phyloP scores from a whole-genome alignment of 2,797 vertebrate genomes.

The Macropodus opercularis region DNA sequence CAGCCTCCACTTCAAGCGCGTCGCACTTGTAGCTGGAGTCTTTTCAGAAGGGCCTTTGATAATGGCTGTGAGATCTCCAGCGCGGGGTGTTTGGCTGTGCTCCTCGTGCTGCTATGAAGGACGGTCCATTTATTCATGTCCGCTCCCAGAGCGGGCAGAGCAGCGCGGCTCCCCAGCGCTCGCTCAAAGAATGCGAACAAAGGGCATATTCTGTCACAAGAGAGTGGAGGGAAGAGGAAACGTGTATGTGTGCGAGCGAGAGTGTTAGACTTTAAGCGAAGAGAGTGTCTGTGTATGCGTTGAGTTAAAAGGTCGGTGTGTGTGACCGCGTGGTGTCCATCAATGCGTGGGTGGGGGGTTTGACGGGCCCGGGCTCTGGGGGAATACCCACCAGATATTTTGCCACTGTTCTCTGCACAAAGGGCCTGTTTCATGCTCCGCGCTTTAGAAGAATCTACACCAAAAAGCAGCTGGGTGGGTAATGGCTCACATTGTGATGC shows the following conservation, averaged over 20 bases:
- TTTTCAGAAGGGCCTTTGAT: constrained; percentile 67
- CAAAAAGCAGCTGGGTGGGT: constrained; percentile 62
- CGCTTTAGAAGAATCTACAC: constrained; percentile 69
- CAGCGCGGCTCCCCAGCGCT: constrained; percentile 44
- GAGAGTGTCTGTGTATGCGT: constrained; percentile 40
- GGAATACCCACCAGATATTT: constrained; percentile 67
- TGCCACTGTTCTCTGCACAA: constrained; percentile 69
- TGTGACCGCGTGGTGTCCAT: constrained; percentile 26
- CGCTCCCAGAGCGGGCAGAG: constrained; percentile 64
- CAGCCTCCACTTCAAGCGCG: constrained; percentile 31
- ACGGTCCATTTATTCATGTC: constrained; percentile 76
- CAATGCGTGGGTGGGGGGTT: constrained; percentile 22
- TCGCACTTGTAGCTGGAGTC: constrained; percentile 24
- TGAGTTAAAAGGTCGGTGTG: constrained; percentile 43
- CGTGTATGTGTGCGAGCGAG: constrained; percentile 24
- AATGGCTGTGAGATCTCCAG: constrained; percentile 61
- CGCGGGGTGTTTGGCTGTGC: constrained; percentile 58
- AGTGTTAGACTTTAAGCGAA: constrained; percentile 44
- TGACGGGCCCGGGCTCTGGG: constrained; percentile 52
- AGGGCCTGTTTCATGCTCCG: constrained; percentile 59
- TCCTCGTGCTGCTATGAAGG: constrained; percentile 66
- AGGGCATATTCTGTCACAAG: constrained; percentile 68
- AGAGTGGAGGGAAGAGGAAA: constrained; percentile 24
- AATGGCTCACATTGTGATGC: constrained; percentile 54
- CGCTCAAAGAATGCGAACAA: constrained; percentile 71